Evolutionary conservation across 2,888 invertebrate genomes (phyloP).

Genomic region (Unio delphinus): DNA sequence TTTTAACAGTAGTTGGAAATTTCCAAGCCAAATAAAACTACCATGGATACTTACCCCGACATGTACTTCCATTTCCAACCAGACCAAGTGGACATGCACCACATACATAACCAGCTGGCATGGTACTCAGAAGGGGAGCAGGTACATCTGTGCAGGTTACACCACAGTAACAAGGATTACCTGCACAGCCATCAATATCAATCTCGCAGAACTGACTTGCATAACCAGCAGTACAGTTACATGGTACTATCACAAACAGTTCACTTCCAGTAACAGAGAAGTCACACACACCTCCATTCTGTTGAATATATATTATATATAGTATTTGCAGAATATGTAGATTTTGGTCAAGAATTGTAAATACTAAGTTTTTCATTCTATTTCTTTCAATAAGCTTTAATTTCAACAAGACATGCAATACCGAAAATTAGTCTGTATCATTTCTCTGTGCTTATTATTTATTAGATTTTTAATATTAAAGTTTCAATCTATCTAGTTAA

Average conservation of each 20-base stretch:
- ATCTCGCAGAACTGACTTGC: constrained; percentile 42
- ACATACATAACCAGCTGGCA: constrained; percentile 36
- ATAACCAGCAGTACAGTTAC: constrained; percentile 42
- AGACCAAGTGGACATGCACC: constrained; percentile 43
- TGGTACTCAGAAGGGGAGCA: constrained; percentile 17
- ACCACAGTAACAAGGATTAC: constrained; percentile 43
- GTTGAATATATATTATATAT: constrained; percentile 10
- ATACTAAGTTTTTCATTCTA: no score
- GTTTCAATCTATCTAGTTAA: no score
- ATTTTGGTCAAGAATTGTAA: no score
- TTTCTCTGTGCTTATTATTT: no score
- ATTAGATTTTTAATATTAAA: no score
- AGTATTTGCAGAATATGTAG: not conserved
- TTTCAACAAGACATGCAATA: no score
- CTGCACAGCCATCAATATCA: constrained; percentile 50
- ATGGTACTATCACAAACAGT: constrained; percentile 37
- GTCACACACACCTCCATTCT: constrained; percentile 46
- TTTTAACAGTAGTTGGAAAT: no score
- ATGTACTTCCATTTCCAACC: constrained; percentile 37
- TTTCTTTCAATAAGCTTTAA: no score
- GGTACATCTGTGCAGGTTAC: constrained; percentile 42
- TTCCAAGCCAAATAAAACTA: not conserved
- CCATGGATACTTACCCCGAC: constrained; percentile 24
- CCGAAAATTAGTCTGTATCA: no score
- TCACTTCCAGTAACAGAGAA: constrained; percentile 25